Percentiles rank a stretch among this genome's conserved stretches.
phyloP scores from a whole-genome alignment of 2,113 vertebrate species.

The Butorides virescens region DNA sequence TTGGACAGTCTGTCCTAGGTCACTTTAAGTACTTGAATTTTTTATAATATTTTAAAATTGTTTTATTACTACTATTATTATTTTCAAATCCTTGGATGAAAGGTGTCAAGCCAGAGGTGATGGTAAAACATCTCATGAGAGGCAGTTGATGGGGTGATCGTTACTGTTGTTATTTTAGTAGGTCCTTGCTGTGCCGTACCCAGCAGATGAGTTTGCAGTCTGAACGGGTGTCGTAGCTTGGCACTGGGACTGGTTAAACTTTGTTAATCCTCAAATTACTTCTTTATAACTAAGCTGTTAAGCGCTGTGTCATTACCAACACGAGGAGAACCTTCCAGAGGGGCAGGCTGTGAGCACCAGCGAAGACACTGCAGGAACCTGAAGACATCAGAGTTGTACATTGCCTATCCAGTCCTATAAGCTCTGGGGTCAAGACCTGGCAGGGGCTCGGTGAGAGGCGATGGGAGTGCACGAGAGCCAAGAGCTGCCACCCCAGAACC shows the following conservation, averaged over 20 bases:
- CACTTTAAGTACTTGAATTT: neutral
- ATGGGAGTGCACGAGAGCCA: neutral
- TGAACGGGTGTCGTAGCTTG: neutral
- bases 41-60: neutral
- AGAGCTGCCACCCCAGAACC: too few relatives aligned
- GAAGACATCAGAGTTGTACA: neutral
- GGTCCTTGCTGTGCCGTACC: neutral
- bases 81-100: neutral
- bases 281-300: neutral
- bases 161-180: rapidly evolving
- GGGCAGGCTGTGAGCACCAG: neutral
- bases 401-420: neutral
- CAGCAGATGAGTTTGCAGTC: neutral
- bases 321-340: neutral
- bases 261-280: too few relatives aligned
- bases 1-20: neutral
- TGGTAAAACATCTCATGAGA: neutral
- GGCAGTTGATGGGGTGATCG: neutral
- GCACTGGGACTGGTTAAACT: neutral
- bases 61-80: neutral
- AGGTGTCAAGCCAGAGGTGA: neutral
- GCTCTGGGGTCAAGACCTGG: neutral
- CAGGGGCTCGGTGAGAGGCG: neutral
- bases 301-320: neutral
- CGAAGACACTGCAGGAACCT: neutral